phyloP scores from a whole-genome alignment of 2,797 vertebrate species.

The Podarcis siculus region DNA sequence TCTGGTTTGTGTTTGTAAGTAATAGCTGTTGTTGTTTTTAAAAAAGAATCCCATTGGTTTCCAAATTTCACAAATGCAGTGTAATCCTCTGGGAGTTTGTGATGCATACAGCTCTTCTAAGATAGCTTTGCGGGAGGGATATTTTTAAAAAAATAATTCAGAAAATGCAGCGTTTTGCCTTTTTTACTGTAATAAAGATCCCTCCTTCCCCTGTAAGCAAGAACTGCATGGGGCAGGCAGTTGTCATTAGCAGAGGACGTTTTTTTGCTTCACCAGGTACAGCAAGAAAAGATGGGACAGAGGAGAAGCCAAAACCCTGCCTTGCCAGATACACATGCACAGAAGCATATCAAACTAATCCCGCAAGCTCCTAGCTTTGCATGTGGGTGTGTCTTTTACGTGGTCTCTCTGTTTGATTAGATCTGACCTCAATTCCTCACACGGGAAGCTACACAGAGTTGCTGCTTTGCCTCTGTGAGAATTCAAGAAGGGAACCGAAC shows the following conservation, averaged over 20 bases:
- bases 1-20: too few relatives aligned
- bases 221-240: too few relatives aligned
- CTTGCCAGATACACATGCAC: not conserved
- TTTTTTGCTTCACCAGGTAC: not conserved
- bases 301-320: not conserved
- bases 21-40: too few relatives aligned
- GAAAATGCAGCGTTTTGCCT: slow-evolving; percentile 12
- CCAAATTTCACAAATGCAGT: not conserved
- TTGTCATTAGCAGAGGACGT: not conserved
- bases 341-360: not conserved
- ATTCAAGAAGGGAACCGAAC: slow-evolving; percentile 56
- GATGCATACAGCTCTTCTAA: not conserved
- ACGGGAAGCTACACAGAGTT: slow-evolving; percentile 17
- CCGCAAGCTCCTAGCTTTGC: slow-evolving; percentile 10
- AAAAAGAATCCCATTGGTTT: not conserved
- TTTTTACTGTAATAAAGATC: not conserved
- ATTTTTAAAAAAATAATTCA: slow-evolving; percentile 10
- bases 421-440: slow-evolving; percentile 50
- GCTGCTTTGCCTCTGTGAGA: slow-evolving; percentile 27
- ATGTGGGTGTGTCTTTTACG: not conserved
- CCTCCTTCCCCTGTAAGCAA: not conserved
- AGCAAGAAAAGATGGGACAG: not conserved
- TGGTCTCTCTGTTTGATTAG: slow-evolving; percentile 33
- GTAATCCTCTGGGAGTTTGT: not conserved
- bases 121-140: slow-evolving; percentile 2